Conservation (phyloP, 2,888 invertebrate genomes). For the Exephanes ischioxanthus region DNA sequence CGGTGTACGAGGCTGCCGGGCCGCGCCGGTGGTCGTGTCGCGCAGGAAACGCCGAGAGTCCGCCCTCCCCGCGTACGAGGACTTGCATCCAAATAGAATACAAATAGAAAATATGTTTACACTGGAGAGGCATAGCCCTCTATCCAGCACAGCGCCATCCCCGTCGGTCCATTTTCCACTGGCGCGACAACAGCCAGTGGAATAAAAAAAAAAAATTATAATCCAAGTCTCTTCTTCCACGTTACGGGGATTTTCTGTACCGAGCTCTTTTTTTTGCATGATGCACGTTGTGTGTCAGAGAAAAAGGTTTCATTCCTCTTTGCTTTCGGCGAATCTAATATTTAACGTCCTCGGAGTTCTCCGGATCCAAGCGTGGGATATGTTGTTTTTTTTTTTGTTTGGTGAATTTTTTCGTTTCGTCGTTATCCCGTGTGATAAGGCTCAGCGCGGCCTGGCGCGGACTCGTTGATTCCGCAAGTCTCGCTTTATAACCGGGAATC, state of each 20-base stretch:
- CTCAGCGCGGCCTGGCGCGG: not conserved
- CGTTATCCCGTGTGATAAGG: not conserved
- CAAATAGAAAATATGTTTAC: conserved; percentile 82
- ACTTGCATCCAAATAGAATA: conserved; percentile 79
- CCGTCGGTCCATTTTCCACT: conserved; percentile 56
- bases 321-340: not conserved
- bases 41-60: conserved; percentile 33
- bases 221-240: not conserved
- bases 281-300: not conserved
- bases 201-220: not conserved
- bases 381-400: not conserved
- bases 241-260: not conserved
- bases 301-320: not conserved
- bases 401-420: not conserved
- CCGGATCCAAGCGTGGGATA: not conserved
- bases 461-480: conserved; percentile 11
- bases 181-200: conserved; percentile 35
- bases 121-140: conserved; percentile 63
- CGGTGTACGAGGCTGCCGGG: conserved; percentile 2
- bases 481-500: not conserved
- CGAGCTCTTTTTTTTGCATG: not conserved
- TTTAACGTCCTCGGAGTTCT: not conserved
- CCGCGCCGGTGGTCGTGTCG: conserved; percentile 29
- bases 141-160: conserved; percentile 6
- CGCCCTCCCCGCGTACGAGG: conserved; percentile 48